Base-by-base conservation (phyloP, 2,797 vertebrate species). In the Protonibea diacanthus region DNA sequence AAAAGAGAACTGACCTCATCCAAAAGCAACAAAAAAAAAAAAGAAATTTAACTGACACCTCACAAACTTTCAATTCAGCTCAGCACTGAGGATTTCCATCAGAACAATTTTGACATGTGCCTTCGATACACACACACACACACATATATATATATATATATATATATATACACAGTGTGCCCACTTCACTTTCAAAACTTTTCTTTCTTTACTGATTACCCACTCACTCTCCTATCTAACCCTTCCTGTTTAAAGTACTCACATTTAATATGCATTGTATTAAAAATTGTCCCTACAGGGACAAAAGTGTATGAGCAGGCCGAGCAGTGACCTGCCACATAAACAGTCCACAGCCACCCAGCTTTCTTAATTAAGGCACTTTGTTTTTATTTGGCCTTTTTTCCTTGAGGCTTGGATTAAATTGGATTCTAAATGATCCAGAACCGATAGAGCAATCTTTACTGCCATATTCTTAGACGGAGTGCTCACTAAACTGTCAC, bases 401-500 rank as follows among this genome's bases (percentile, higher is more conserved):
- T 79, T 81, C 82, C 83, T 83, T 51, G 74, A 91, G 91, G 91
- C 89, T 87, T 69, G 83, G 89, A 93, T 93, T 92, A 93, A 94
- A 96, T 95, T 95, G 94, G 93, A 95, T 96, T 95, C 89, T 93
- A 95, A 95, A 95, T 95, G 94, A 95, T 94, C 93, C 94, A 93
- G 94, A 95, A 95, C 94, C 87, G 74, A 94, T 90, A 80, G 89
- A 94, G 93, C 90, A 86, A 95, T 95, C 92, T 92, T 90, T 88
- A 89, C 88, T 84, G 91, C 93, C 92, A 90, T 91, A 93, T 91
- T 93, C 89, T 82, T 67, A 88, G 87, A 91, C 69, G 20, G 76
- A 86, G 88, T 56, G 92, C 82, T 87, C 89, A 84, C 93, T 92
- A 89, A 93, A 94, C 78, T 88, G 90, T 91, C 94, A 89, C 91